phyloP scores from a whole-genome alignment of 2,113 vertebrate genomes.

The Girardinichthys multiradiatus region DNA sequence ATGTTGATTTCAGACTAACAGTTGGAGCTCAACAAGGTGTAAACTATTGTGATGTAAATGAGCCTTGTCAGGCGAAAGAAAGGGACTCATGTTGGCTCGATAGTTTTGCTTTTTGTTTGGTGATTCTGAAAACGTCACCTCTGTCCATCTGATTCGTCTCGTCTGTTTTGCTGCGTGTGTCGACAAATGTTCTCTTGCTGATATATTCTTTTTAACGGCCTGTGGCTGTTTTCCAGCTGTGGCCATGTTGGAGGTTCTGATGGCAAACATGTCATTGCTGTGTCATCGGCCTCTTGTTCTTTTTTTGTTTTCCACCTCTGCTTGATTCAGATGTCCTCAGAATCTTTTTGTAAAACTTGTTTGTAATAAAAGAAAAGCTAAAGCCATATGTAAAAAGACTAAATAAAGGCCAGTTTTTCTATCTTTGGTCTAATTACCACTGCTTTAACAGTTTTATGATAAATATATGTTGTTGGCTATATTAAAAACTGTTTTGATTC shows the following conservation, averaged over 20 bases:
- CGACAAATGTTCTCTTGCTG: constrained; percentile 16
- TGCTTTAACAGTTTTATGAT: too few relatives aligned
- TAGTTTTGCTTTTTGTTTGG: constrained; percentile 21
- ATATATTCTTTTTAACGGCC: constrained; percentile 37
- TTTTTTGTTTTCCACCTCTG: constrained; percentile 54
- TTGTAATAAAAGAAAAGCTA: constrained; percentile 77
- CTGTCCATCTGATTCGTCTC: constrained; percentile 38
- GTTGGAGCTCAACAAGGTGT: constrained; percentile 18
- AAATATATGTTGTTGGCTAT: too few relatives aligned
- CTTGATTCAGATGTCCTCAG: constrained; percentile 59
- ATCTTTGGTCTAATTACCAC: constrained; percentile 19
- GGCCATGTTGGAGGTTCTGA: constrained; percentile 36
- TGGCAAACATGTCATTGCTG: constrained; percentile 36
- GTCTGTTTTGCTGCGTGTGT: constrained; percentile 46
- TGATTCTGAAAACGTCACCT: constrained; percentile 21
- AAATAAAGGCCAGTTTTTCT: constrained; percentile 76
- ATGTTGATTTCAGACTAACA: constrained; percentile 3
- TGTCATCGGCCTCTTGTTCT: constrained; percentile 28
- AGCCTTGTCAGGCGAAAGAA: constrained; percentile 21
- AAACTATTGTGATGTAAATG: constrained; percentile 23
- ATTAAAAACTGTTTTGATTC: too few relatives aligned
- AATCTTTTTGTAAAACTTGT: constrained; percentile 75
- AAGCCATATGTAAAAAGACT: constrained; percentile 80
- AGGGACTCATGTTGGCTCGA: constrained; percentile 26
- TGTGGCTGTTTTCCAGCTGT: constrained; percentile 35